Base-by-base conservation (phyloP, 2,113 vertebrate species). In the Octodon degus region DNA sequence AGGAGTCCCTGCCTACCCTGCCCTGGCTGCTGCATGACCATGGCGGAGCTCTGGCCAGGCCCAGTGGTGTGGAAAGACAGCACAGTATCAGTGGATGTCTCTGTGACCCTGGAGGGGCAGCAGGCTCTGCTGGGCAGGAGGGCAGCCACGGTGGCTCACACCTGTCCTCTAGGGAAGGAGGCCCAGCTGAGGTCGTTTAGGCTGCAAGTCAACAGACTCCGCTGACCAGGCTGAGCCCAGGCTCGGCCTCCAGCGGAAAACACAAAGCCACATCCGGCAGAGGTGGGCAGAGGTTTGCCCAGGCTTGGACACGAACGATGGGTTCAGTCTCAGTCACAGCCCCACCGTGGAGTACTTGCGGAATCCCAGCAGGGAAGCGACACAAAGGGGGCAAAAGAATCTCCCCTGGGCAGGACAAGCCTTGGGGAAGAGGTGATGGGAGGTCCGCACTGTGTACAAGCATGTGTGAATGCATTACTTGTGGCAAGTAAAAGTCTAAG, bases 131-230 rank as follows among this genome's bases (percentile, higher is more conserved):
- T 11, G 90, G 62, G 43, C 25, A 67, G 68, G 34, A 1, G 37
- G 72, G 67, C 87, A 65, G 58, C 55, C 47, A 62, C 20, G n/a
- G 16, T 0, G 63, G 87, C 50, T 65, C 80, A 37, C 24, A 79
- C 47, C 32, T 58, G 63, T 85, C 87, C 86, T 92, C 90, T 55
- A 50, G 93, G 92, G 43, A 58, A 72, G 4, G 34, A 88, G 80
- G 30, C 17, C 10, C 30, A 9, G 55, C 24, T 13, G 84, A 93
- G 84, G 17, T 62, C 19, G 90, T 24, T 80, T 76, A 80, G 82
- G 25, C 53, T 91, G 27, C 43, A 34, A 53, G 17, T 30, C 1
- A 34, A 60, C 72, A 47, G 55, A 32, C 60, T 95, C 86, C 32
- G 30, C 81, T 58, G 53, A 55, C 43, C 2, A 1, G 67, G 34